These are phyloP conservation scores for Eristalinus aeneus DNA, from an alignment of 2,888 invertebrate genomes.

Conservation along the genomic window DNA sequence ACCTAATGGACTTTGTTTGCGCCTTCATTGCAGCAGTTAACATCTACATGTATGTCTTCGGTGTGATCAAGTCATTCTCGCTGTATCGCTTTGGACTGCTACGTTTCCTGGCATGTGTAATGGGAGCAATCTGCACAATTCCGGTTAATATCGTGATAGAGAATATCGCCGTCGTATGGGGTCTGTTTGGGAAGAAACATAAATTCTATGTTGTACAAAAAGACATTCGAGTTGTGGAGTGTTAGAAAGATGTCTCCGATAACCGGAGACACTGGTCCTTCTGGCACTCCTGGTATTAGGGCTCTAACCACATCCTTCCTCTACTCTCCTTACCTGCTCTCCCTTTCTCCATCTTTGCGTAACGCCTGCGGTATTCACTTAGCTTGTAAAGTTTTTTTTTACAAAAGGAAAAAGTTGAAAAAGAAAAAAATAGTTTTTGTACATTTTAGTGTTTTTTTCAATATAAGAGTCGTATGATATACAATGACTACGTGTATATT, in stretches of 20 bases:
- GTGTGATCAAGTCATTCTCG: constrained; percentile 97
- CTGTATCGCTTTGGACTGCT: constrained; percentile 91
- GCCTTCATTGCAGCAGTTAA: constrained; percentile 96
- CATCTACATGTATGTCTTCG: constrained; percentile 98
- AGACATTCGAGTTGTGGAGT: constrained; percentile 87
- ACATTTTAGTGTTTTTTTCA: constrained; percentile 46
- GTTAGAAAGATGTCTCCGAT: constrained; percentile 31
- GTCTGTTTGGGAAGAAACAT: constrained; percentile 95
- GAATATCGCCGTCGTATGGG: constrained; percentile 97
- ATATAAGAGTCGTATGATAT: constrained; percentile 29
- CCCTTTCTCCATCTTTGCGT: constrained; percentile 12
- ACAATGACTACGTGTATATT: constrained; percentile 13
- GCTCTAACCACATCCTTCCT: constrained; percentile 1
- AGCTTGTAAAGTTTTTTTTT: constrained; percentile 63
- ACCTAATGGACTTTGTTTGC: constrained; percentile 91
- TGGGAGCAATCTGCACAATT: constrained; percentile 93
- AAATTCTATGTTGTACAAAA: constrained; percentile 99
- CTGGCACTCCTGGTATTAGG: not conserved
- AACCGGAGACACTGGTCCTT: not conserved
- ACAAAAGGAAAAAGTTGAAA: not conserved
- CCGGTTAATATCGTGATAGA: constrained; percentile 97
- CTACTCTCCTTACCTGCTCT: not conserved
- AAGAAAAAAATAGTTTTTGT: constrained; percentile 50
- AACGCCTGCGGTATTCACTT: constrained; percentile 70
- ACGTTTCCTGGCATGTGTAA: constrained; percentile 89